Conservation (phyloP, 2,797 vertebrate species). For the Taeniopygia guttata region DNA sequence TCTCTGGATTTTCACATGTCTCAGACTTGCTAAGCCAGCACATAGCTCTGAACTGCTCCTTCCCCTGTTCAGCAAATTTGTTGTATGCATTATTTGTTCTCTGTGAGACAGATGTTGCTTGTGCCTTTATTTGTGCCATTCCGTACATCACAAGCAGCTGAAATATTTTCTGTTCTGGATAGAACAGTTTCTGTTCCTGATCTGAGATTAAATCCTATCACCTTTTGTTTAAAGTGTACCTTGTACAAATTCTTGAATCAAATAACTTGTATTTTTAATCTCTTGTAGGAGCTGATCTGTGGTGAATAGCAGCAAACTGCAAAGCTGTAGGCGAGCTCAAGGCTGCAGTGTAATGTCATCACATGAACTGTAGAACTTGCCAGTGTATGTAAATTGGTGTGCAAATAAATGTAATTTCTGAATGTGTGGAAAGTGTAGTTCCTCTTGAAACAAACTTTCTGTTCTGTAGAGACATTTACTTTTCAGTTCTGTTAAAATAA, state of each 20-base stretch:
- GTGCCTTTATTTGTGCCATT: neutral
- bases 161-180: neutral
- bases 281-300: slow-evolving; percentile 44
- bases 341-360: neutral
- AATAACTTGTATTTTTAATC: neutral
- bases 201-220: neutral
- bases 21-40: neutral
- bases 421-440: neutral
- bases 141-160: fast-evolving
- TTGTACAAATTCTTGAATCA: fast-evolving
- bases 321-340: neutral
- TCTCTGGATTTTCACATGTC: neutral
- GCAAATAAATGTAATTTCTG: slow-evolving; percentile 65
- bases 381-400: neutral
- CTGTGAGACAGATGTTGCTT: neutral
- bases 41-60: neutral
- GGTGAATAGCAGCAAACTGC: neutral
- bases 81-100: fast-evolving
- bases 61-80: neutral
- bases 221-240: neutral
- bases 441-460: neutral
- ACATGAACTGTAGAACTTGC: neutral
- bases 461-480: neutral
- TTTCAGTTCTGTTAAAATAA: neutral
- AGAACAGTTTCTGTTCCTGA: neutral